These are phyloP conservation scores for Spinus pinus DNA, from an alignment of 2,797 vertebrate species.

Conservation along the genomic window DNA sequence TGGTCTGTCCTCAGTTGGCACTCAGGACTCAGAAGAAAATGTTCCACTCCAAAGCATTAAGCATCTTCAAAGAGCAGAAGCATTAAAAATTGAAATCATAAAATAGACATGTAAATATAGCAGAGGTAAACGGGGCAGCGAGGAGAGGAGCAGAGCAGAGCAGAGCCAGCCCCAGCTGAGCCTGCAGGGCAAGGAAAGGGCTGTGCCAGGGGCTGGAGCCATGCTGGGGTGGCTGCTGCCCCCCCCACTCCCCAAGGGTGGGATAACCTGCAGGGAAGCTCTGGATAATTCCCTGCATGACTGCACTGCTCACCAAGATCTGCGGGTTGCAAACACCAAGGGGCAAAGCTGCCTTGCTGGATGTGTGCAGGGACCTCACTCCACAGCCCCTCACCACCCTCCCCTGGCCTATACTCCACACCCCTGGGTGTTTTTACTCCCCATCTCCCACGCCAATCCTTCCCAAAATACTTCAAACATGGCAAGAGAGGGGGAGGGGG, in stretches of 20 bases:
- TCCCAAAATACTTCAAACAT: not conserved
- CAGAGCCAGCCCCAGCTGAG: not conserved
- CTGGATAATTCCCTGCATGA: not conserved
- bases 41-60: conserved; percentile 83
- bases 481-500: not conserved
- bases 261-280: not conserved
- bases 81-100: conserved; percentile 85
- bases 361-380: fast-evolving
- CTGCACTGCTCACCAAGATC: not conserved
- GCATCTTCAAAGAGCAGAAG: conserved; percentile 81
- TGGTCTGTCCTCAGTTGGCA: conserved; percentile 77
- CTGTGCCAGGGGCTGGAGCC: not conserved
- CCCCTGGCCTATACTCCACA: not conserved
- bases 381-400: not conserved
- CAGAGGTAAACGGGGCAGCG: conserved; percentile 58
- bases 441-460: not conserved
- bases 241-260: not conserved
- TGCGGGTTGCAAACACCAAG: fast-evolving
- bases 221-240: not conserved
- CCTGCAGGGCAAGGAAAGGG: not conserved
- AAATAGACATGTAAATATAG: conserved; percentile 81
- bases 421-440: not conserved
- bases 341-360: not conserved
- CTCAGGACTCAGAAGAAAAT: conserved; percentile 79
- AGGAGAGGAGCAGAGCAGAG: not conserved